Conservation (phyloP, 2,797 vertebrate species). For the Gila robusta region DNA sequence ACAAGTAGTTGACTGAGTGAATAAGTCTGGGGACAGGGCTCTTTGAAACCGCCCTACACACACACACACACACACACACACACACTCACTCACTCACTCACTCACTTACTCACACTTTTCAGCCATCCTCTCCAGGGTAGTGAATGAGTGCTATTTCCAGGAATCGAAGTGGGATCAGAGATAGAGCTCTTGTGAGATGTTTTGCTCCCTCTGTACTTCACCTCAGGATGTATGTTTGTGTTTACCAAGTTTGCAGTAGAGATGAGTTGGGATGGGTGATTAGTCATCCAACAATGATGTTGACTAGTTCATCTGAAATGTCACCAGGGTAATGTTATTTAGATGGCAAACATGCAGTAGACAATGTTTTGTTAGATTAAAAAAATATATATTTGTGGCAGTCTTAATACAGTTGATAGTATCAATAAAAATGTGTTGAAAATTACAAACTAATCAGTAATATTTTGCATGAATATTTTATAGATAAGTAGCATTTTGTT, state of each 20-base stretch:
- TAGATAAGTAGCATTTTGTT: neutral
- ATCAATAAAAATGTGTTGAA: neutral
- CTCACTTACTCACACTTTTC: neutral
- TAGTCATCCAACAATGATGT: slow-evolving; percentile 3
- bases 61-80: slow-evolving; percentile 11
- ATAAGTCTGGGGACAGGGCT: slow-evolving; percentile 13
- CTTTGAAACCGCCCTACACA: neutral
- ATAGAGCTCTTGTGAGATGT: slow-evolving; percentile 9
- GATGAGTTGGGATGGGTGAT: neutral
- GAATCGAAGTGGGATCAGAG: slow-evolving; percentile 19
- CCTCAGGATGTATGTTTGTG: slow-evolving; percentile 4
- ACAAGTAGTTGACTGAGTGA: slow-evolving; percentile 35
- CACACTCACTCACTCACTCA: slow-evolving; percentile 10
- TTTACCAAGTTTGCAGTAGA: neutral
- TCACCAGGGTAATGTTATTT: neutral
- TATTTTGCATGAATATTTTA: neutral
- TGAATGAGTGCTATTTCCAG: slow-evolving; percentile 33
- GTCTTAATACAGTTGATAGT: neutral
- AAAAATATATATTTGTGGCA: neutral
- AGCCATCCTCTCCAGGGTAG: slow-evolving; percentile 7
- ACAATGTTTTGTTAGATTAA: neutral
- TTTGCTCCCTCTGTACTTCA: slow-evolving; percentile 19
- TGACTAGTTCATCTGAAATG: neutral
- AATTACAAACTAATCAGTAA: neutral
- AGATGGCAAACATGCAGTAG: neutral